Conservation (phyloP, 1,140 invertebrate genomes). For the Centruroides sculpturatus region DNA sequence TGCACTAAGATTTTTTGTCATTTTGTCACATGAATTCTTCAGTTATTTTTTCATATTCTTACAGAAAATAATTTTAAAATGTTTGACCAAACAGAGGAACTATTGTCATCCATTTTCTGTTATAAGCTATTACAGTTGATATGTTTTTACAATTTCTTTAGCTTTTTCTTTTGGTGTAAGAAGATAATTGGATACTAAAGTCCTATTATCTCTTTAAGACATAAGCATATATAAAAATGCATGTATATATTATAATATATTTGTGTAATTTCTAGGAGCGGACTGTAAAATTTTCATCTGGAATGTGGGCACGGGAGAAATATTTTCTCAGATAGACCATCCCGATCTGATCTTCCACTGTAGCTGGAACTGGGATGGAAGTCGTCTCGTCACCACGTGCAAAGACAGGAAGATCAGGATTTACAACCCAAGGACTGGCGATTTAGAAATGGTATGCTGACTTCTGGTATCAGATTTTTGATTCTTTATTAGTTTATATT, state of each 20-base stretch:
- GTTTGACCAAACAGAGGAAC: too few relatives aligned
- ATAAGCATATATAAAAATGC: too few relatives aligned
- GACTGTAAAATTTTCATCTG: constrained; percentile 68
- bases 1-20: too few relatives aligned
- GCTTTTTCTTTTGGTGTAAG: not conserved
- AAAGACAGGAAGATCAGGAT: constrained; percentile 97
- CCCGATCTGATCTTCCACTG: constrained; percentile 93
- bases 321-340: constrained; percentile 82
- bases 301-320: constrained; percentile 92
- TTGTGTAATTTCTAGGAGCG: constrained; percentile 21
- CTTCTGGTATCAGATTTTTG: not conserved
- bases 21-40: too few relatives aligned
- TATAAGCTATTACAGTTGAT: too few relatives aligned
- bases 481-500: not conserved
- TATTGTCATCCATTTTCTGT: too few relatives aligned
- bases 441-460: constrained; percentile 47
- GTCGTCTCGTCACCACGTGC: constrained; percentile 86
- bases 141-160: too few relatives aligned
- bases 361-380: constrained; percentile 94
- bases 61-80: too few relatives aligned
- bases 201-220: not conserved
- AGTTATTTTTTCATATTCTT: too few relatives aligned
- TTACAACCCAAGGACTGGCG: constrained; percentile 80
- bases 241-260: not conserved
- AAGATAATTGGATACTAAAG: not conserved